A percentile compares a stretch with the other conserved stretches of the same genome.
These are phyloP conservation scores for Drosophila equinoxialis DNA, from an alignment of 1,140 invertebrate species.

Conservation along the genomic window DNA sequence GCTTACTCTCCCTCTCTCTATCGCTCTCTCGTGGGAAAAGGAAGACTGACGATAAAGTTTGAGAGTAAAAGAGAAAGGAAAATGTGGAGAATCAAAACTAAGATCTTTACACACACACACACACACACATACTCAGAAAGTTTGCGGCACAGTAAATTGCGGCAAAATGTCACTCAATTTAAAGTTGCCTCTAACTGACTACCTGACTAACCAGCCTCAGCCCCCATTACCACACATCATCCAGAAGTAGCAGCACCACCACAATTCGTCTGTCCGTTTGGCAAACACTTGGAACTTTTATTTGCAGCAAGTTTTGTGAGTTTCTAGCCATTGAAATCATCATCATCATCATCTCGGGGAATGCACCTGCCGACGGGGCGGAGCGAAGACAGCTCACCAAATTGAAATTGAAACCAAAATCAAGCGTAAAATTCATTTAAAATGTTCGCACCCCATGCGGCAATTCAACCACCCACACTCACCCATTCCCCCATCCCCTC, in stretches of 20 bases:
- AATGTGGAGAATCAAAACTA: neutral
- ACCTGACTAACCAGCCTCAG: constrained; percentile 23
- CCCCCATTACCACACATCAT: neutral
- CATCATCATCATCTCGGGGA: constrained; percentile 12
- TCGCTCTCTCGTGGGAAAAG: neutral
- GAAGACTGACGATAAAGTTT: neutral
- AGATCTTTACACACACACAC: neutral
- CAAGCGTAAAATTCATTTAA: constrained; percentile 77
- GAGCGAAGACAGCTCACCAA: constrained; percentile 39
- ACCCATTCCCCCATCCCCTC: neutral
- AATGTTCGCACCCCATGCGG: constrained; percentile 52
- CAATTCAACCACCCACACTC: neutral
- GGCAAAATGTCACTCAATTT: constrained; percentile 78
- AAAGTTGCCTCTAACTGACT: constrained; percentile 62
- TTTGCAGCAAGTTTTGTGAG: constrained; percentile 58
- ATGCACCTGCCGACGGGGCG: constrained; percentile 30
- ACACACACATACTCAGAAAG: constrained; percentile 35
- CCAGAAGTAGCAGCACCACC: neutral
- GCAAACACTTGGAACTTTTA: constrained; percentile 63
- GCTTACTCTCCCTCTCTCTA: neutral
- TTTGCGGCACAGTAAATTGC: constrained; percentile 68
- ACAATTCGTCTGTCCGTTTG: constrained; percentile 14
- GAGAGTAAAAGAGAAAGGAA: constrained; percentile 9
- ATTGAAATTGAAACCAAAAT: constrained; percentile 78
- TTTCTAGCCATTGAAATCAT: constrained; percentile 46